phyloP scores from a whole-genome alignment of 2,888 invertebrate genomes.

The Andrena chrysosceles region DNA sequence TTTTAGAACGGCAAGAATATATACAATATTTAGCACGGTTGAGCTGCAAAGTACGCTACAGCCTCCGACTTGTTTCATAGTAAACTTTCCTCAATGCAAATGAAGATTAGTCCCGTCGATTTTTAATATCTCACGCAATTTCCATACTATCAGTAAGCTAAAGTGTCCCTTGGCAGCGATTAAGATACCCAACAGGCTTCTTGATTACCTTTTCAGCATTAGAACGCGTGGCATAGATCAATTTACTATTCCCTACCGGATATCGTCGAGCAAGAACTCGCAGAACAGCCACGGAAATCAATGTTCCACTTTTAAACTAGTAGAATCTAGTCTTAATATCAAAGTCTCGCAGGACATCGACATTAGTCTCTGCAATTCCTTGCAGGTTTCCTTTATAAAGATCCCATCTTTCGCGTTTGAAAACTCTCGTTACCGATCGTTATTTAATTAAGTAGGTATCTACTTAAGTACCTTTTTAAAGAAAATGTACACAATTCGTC shows the following conservation, averaged over 20 bases:
- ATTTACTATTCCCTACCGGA: conserved; percentile 40
- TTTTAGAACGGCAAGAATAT: no score
- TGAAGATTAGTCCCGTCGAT: not conserved
- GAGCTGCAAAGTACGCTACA: no score
- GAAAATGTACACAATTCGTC: no score
- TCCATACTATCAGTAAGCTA: not conserved
- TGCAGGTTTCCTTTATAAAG: not conserved
- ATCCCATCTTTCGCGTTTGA: not conserved
- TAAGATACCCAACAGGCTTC: not conserved
- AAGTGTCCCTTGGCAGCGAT: not conserved
- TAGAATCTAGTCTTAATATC: conserved; percentile 34
- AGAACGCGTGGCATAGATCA: conserved; percentile 21
- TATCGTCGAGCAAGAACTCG: conserved; percentile 45
- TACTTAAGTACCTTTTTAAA: no score
- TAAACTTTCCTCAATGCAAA: no score
- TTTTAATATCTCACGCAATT: not conserved
- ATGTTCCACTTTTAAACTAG: conserved; percentile 53
- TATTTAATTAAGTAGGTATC: no score
- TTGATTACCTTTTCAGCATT: conserved; percentile 4
- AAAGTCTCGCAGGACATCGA: conserved; percentile 24
- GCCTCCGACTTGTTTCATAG: no score
- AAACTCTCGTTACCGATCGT: no score
- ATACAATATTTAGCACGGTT: no score
- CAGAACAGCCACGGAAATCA: conserved; percentile 52
- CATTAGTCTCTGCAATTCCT: conserved; percentile 9